Base-by-base conservation (phyloP, 1,140 invertebrate species). In the Tetragnatha versicolor region DNA sequence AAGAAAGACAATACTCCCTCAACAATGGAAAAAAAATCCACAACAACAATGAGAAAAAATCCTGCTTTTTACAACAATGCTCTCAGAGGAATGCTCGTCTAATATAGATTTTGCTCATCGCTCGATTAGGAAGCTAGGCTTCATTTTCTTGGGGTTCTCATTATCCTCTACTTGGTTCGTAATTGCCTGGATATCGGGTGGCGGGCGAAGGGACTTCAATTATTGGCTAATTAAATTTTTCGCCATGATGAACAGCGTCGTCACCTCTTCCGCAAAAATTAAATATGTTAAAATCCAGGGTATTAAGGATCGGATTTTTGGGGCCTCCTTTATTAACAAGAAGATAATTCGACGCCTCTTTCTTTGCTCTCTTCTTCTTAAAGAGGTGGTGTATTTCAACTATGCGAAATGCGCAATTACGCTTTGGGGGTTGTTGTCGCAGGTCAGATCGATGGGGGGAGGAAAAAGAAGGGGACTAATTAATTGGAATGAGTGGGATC, bases 211-310 rank as follows among this genome's bases (percentile, higher is more conserved):
- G 39, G 51, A n/a, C 39, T 73, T 73, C 55, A 73, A 73, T 73
- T 73, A 73, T 58, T 60, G 53, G 55, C 51, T 73, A 73, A 73
- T 69, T 69, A 69, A 69, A 69, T 69, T 69, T 69, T 69, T 69
- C 66, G 22, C 49, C 29, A 49, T 69, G 66, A 69, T 69, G 53
- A 69, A 69, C 42, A 47, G 49, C 66, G 47, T 69, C 66, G 37
- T 35, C 66, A 53, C 37, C 29, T 7, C 1, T 22, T 20, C 29
- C 17, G 10, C 39, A 29, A 66, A 66, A 66, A 66, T 66, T 66
- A 66, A 66, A 66, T 66, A 66, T 49, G 42, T 42, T 66, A 47
- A 66, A 66, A 66, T 66, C 37, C 25, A 39, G 35, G 22, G 55
- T 58, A 35, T 58, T 58, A 58, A 58, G 55, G 29, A 33, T 58